Conservation (phyloP, 2,797 vertebrate genomes). For the Liparis tanakae region DNA sequence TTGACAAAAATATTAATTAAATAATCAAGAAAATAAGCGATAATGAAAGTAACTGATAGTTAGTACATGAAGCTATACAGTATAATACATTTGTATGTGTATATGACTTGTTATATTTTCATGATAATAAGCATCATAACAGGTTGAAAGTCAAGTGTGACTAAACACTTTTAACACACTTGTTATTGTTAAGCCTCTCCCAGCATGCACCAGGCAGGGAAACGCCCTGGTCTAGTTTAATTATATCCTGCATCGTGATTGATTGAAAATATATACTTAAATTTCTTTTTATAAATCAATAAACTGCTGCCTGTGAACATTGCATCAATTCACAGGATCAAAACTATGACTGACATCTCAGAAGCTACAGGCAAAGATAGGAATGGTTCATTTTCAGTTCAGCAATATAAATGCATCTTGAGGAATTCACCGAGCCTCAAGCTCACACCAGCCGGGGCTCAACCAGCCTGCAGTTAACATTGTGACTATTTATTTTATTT, state of each 20-base stretch:
- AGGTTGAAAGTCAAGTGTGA: not conserved
- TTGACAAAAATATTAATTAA: too few species aligned
- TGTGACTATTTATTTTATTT: slow-evolving; percentile 11
- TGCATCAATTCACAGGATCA: slow-evolving; percentile 7
- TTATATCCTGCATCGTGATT: not conserved
- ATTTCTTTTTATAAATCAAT: not conserved
- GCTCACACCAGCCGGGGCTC: slow-evolving; percentile 38
- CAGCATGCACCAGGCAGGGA: not conserved
- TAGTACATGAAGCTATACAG: too few species aligned
- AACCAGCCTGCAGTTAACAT: slow-evolving; percentile 35
- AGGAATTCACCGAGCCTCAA: slow-evolving; percentile 33
- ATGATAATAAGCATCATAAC: not conserved
- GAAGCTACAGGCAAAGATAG: slow-evolving; percentile 20
- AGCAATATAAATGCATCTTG: slow-evolving; percentile 23
- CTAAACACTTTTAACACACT: slow-evolving; percentile 8
- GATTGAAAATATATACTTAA: not conserved
- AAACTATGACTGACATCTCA: not conserved
- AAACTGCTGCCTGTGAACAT: not conserved
- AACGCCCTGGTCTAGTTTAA: not conserved
- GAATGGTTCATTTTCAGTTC: slow-evolving; percentile 37
- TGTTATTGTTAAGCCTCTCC: not conserved
- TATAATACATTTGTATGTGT: not conserved
- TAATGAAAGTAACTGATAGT: too few species aligned
- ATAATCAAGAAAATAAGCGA: too few species aligned
- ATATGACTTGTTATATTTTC: not conserved